phyloP scores from a whole-genome alignment of 1,140 invertebrate species.

The Neodiprion lecontei region DNA sequence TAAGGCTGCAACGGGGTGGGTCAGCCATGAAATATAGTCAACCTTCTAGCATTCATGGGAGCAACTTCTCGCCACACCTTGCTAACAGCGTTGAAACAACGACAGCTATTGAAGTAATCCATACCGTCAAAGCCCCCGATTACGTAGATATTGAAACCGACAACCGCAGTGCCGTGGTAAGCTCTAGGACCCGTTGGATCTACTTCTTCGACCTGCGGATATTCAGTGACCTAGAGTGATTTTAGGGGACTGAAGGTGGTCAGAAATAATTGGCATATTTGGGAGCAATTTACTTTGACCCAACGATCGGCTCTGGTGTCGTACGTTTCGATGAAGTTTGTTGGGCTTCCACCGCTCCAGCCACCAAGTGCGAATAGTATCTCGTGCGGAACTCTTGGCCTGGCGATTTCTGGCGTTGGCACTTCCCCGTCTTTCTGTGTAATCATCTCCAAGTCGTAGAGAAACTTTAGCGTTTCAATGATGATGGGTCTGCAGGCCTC shows the following conservation, averaged over 20 bases:
- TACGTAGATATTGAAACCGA: slow-evolving; percentile 71
- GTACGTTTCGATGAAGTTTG: slow-evolving; percentile 78
- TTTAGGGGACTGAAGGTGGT: neutral
- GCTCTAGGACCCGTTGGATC: slow-evolving; percentile 71
- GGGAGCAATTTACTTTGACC: slow-evolving; percentile 62
- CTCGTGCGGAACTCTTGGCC: slow-evolving; percentile 73
- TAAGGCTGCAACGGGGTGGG: neutral
- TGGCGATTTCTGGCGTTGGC: slow-evolving; percentile 69
- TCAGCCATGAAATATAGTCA: slow-evolving; percentile 27
- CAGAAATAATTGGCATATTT: slow-evolving; percentile 12
- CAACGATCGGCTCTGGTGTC: slow-evolving; percentile 80
- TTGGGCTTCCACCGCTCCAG: slow-evolving; percentile 75
- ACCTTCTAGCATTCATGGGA: slow-evolving; percentile 71
- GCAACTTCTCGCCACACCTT: slow-evolving; percentile 71
- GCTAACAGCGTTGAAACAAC: slow-evolving; percentile 69
- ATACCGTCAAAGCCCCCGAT: slow-evolving; percentile 74
- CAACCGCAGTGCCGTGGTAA: slow-evolving; percentile 76
- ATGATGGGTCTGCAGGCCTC: slow-evolving; percentile 73
- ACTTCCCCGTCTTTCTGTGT: slow-evolving; percentile 67
- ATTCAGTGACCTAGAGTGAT: neutral
- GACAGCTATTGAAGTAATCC: slow-evolving; percentile 71
- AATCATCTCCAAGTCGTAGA: slow-evolving; percentile 78
- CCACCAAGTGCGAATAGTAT: slow-evolving; percentile 79
- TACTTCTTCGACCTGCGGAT: slow-evolving; percentile 60
- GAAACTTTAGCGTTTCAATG: slow-evolving; percentile 76